A percentile compares a stretch with the other conserved stretches of the same genome.
phyloP scores from a whole-genome alignment of 2,797 vertebrate species.

The Amniataba percoides region DNA sequence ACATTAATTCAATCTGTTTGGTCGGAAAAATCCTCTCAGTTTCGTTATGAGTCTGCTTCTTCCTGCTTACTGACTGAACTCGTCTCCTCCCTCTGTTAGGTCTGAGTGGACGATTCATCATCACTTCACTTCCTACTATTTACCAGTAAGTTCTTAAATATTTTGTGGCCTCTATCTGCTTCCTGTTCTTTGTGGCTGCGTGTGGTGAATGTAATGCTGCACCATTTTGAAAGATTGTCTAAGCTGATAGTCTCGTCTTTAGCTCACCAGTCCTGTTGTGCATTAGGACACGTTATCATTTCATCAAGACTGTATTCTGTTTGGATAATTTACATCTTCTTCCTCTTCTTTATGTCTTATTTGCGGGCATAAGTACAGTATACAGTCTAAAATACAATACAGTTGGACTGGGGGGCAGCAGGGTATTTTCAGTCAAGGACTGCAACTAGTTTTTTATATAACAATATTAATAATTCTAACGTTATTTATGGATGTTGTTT shows the following conservation, averaged over 20 bases:
- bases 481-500: background rate
- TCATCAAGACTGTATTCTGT: background rate
- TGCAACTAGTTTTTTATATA: too few relatives aligned
- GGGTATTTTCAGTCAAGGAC: background rate
- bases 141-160: constrained; percentile 92
- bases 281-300: background rate
- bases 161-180: constrained; percentile 35
- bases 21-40: constrained; percentile 2
- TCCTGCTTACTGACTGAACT: constrained; percentile 41
- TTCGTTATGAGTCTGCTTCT: constrained; percentile 5
- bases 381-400: background rate
- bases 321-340: background rate
- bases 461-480: too few relatives aligned
- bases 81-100: constrained; percentile 79
- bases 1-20: background rate
- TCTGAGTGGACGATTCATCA: constrained; percentile 95
- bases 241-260: background rate
- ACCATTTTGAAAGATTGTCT: background rate
- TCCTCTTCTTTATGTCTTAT: too few relatives aligned
- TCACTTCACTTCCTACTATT: constrained; percentile 96
- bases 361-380: background rate
- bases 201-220: background rate
- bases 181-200: constrained; percentile 22
- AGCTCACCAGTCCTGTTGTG: background rate
- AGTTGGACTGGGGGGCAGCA: background rate